phyloP scores from a whole-genome alignment of 2,888 invertebrate species.

The Lepidocyrtinus sp. region DNA sequence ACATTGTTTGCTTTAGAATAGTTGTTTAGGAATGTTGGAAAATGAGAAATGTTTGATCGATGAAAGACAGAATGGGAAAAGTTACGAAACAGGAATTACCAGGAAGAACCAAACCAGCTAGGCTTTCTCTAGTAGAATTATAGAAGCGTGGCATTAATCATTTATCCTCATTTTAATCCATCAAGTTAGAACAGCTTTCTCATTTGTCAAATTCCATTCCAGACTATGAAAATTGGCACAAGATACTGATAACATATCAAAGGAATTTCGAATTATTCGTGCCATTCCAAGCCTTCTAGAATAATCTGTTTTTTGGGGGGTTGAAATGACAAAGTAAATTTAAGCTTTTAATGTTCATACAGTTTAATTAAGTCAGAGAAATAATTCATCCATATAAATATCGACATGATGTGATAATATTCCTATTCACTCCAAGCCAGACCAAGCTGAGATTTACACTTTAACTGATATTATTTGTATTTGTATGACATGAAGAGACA shows the following conservation, averaged over 20 bases:
- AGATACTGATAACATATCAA: no score
- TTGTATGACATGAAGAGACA: background rate
- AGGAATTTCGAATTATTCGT: no score
- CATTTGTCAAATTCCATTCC: background rate
- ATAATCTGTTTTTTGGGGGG: no score
- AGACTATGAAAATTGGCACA: no score
- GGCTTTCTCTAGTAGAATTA: background rate
- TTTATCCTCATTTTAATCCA: background rate
- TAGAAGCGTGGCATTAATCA: background rate
- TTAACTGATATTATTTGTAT: background rate
- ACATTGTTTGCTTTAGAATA: no score
- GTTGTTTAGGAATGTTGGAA: background rate
- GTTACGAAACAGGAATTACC: background rate
- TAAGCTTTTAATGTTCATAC: background rate
- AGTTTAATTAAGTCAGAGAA: background rate
- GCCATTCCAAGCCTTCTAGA: no score
- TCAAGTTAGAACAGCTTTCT: background rate
- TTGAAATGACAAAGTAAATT: background rate
- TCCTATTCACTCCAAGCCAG: no score
- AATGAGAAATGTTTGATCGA: background rate
- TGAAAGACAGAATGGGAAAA: background rate
- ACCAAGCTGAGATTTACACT: no score
- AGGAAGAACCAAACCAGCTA: background rate
- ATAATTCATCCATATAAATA: background rate
- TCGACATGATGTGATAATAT: background rate